Percentiles rank a stretch among this genome's conserved stretches.
Evolutionary conservation across 2,888 invertebrate genomes (phyloP).

Genomic region (Sepiola atlantica): DNA sequence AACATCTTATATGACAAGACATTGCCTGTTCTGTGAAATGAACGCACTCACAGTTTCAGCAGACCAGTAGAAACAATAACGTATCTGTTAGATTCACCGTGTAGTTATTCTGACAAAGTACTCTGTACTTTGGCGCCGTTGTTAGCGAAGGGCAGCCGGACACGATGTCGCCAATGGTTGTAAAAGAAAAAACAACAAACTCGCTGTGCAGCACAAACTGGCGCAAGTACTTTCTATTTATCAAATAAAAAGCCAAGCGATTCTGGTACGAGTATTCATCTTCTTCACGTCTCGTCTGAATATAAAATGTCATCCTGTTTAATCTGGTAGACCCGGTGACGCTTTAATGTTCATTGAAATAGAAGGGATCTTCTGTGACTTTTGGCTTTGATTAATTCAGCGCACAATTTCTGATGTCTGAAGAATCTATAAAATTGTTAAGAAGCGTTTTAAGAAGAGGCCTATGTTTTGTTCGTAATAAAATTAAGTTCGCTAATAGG

Average conservation of each 20-base stretch:
- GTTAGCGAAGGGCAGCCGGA: background rate
- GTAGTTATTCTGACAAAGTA: background rate
- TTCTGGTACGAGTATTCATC: no score
- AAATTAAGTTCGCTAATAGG: no score
- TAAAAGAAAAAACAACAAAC: background rate
- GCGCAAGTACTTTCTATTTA: background rate
- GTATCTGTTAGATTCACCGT: background rate
- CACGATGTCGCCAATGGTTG: background rate
- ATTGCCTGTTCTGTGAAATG: background rate
- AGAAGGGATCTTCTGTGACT: background rate
- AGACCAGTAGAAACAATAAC: background rate
- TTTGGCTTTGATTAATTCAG: no score
- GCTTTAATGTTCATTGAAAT: background rate
- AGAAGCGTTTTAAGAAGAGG: no score
- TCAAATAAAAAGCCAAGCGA: background rate
- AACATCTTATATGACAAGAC: background rate
- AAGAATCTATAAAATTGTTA: no score
- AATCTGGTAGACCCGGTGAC: background rate
- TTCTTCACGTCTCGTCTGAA: background rate
- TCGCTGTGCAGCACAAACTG: background rate
- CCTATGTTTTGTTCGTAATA: no score
- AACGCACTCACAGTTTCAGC: background rate
- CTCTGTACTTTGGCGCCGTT: background rate
- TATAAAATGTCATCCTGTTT: background rate
- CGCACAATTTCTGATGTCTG: no score